Base-by-base conservation (phyloP, 1,140 invertebrate genomes). In the Drosophila tsacasi region DNA sequence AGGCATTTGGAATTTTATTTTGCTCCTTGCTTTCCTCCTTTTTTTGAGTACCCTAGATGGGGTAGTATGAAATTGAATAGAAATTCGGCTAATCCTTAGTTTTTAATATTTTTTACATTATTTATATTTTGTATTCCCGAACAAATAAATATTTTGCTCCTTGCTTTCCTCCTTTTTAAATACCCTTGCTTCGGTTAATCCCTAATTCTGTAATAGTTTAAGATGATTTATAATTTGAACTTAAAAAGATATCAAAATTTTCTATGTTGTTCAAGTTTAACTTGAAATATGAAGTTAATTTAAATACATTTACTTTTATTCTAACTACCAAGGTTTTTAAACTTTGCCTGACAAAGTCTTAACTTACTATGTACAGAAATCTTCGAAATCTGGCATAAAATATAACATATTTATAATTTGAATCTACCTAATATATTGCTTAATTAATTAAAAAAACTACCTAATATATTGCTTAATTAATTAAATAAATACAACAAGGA, bases 1-100 rank as follows among this genome's bases (percentile, higher is more conserved):
- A 12, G 42, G 75, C 44, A 50, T 76, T 86, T 83, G 50, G 62
- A 63, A 59, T 73, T 83, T 86, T 49, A 74, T 49, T 85, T 79
- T 72, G 15, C 57, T 64, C 37, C 50, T 54, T 49, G 44, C 52
- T 44, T 21, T 30, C 19, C 15, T 37, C 10, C n/a, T n/a, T 17
- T 46, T 47, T 19, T 17, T 63, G 2, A 39, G 23, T 55, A 37
- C 52, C 19, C 52, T 54, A 10, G 3, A 7, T 5, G 4, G 4
- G 32, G 21, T 25, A 25, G 23, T 35, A 17, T 15, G 5, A 6
- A 5, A 5, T 44, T 21, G 9, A 3, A 5, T 3, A 44, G 19
- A 12, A 1, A 12, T 19, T 44, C n/a, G 7, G n/a, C 21, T 21
- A 3, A 23, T 23, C 10, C 32, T 10, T 32, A 4, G 0, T 32